Evolutionary conservation across 2,888 invertebrate genomes (phyloP).

Genomic region (Sialis lutaria): DNA sequence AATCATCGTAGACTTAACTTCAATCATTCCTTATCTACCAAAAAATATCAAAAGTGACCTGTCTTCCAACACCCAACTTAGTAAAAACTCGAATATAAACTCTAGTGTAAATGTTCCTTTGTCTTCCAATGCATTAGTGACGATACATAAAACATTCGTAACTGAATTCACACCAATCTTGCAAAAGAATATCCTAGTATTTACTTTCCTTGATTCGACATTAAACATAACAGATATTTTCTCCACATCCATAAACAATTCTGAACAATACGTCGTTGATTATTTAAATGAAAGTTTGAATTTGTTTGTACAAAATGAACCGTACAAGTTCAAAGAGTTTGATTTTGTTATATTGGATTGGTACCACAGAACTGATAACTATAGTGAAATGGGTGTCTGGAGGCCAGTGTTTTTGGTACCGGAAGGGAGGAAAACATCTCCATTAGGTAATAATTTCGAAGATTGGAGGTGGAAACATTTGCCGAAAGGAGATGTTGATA

Average conservation of each 20-base stretch:
- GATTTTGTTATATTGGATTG: constrained; percentile 21
- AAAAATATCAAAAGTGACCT: constrained; percentile 2
- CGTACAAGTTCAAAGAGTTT: constrained; percentile 6
- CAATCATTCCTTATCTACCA: constrained; percentile 22
- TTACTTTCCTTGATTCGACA: constrained; percentile 10
- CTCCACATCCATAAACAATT: constrained; percentile 5
- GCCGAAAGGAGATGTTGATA: constrained; percentile 24
- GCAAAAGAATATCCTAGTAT: constrained; percentile 11
- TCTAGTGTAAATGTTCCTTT: background rate
- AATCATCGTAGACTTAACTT: constrained; percentile 27
- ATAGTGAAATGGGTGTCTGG: background rate
- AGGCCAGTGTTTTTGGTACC: constrained; percentile 2
- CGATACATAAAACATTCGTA: background rate
- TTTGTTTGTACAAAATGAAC: constrained; percentile 6
- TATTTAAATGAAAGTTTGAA: constrained; percentile 11
- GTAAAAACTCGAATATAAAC: background rate
- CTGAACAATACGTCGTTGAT: constrained; percentile 9
- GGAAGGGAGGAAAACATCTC: constrained; percentile 6
- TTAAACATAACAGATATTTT: constrained; percentile 8
- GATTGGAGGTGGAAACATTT: constrained; percentile 22
- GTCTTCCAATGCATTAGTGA: background rate
- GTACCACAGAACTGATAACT: constrained; percentile 15
- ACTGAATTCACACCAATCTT: constrained; percentile 5
- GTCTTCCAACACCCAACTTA: constrained; percentile 3
- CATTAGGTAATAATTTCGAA: constrained; percentile 20